Evolutionary conservation across 1,140 invertebrate genomes (phyloP), one percentile per base, ranked within the genome.

Genomic region (Zaprionus ghesquierei): DNA sequence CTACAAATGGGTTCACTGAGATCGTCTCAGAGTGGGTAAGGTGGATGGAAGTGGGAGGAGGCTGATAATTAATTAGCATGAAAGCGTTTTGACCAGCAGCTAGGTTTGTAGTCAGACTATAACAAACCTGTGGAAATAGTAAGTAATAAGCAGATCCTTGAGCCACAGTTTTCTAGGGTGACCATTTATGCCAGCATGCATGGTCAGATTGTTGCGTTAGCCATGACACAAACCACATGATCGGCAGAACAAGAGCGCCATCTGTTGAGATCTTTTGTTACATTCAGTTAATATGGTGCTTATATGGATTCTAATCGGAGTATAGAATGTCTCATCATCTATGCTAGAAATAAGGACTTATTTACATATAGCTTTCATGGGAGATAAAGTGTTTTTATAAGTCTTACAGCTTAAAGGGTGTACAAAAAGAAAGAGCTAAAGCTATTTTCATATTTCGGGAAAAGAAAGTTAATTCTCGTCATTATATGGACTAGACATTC

Each of bases 151-250:
- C 5, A 20, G 41, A 10, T 46, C 41, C 20, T 46, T 46, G 9
- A 20, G 6, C 6, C 0, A 20, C 18, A 46, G 22, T 23, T 25
- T 13, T 25, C 22, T 27, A 25, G 41, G 41, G 8, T 46, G 41
- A 46, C 18, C 41, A 46, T 3, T 20, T 20, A 3, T 20, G 0
- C 0, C 1, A 3, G 4, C 0, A 15, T 8, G 15, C 46, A 8
- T 27, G 22, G 27, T 53, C 61, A 58, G 27, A 9, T 10, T 63
- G 29, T 12, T 9, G 2, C 2, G 2, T 2, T 51, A 74, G 8
- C 33, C 2, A 41, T 5, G 65, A 50, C 65, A 58, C 71, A 50
- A 69, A 69, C 71, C 65, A 3, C 29, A 13, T 5, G 65, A 74
- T 69, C 56, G 3, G 13, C 6, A 6, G 0, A 1, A 29, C 2